phyloP scores from a whole-genome alignment of 2,113 vertebrate species.

The Sterrhoptilus dennistouni region DNA sequence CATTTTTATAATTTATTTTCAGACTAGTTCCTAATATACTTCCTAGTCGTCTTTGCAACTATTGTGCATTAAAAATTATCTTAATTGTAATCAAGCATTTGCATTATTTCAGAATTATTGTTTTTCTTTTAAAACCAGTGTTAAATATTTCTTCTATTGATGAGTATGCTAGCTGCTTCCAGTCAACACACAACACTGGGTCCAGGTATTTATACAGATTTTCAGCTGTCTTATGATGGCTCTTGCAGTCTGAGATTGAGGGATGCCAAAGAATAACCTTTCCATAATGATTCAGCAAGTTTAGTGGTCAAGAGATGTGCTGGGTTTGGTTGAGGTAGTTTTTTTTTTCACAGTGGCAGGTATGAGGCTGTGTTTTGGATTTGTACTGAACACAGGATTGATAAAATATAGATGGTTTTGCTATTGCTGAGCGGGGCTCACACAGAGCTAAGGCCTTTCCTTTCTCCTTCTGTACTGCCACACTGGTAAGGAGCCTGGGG shows the following conservation, averaged over 20 bases:
- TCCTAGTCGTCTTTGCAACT: background rate
- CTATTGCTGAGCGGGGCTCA: background rate
- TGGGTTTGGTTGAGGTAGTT: background rate
- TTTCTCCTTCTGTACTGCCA: background rate
- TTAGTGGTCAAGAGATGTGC: background rate
- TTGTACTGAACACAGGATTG: background rate
- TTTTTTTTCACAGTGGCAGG: background rate
- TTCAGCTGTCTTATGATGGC: background rate
- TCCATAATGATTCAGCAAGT: background rate
- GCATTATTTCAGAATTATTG: background rate
- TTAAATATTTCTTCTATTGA: background rate
- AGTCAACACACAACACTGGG: background rate
- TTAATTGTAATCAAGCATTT: background rate
- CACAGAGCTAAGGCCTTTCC: background rate
- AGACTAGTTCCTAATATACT: background rate
- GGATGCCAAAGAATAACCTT: background rate
- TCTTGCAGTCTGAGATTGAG: background rate
- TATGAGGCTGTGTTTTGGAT: background rate
- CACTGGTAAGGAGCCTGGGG: accelerated
- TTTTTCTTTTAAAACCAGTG: background rate
- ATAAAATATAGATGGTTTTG: background rate
- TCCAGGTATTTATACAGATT: background rate
- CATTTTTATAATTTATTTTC: background rate
- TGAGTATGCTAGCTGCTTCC: background rate
- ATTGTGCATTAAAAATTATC: background rate